Evolutionary conservation across 2,797 vertebrate species (phyloP), one percentile per base, ranked within the genome.

Genomic region (Acanthurus tractus): DNA sequence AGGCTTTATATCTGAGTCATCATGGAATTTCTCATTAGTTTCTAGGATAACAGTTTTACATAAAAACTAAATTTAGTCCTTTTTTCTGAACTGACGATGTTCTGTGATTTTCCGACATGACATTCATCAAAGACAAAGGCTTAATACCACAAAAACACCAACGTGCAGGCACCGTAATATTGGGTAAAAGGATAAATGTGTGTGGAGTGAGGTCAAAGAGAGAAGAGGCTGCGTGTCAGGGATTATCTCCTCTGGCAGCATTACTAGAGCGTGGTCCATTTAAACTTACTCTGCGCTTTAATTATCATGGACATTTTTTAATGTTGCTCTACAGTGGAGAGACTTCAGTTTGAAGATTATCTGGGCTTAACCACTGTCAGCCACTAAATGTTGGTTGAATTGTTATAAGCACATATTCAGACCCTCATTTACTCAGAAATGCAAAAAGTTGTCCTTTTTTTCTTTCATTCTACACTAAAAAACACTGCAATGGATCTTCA

Each of bases 311-410:
- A 46, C 36, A 62, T 40, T 62, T 66, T 38, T 73, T 14, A 52
- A 36, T 14, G 18, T 48, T 15, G 4, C 23, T 13, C 59, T 42
- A 1, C 49, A 54, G 38, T 17, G 14, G 67, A 12, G 17, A 56
- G 52, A 70, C 69, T 56, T 70, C 12, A 70, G 22, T 40, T 42
- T 1, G 48, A 55, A 73, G 55, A 56, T 82, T 40, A 73, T 63
- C 56, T 34, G 34, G 48, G 68, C 70, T 86, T 64, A 71, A 67
- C n/a, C 61, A 59, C 17, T 9, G 48, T 58, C 49, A 76, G 75
- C 62, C 42, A 11, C 29, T 69, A 46, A 55, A 66, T 12, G 15
- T 18, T 40, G 36, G 49, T 11, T 46, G 11, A 9, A 38, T 8
- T 67, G n/a, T 36, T 0, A 20, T n/a, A n/a, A 52, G n/a, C 23